These are phyloP conservation scores for Trachymyrmex cornetzi DNA, from an alignment of 1,140 invertebrate species.

Conservation along the genomic window DNA sequence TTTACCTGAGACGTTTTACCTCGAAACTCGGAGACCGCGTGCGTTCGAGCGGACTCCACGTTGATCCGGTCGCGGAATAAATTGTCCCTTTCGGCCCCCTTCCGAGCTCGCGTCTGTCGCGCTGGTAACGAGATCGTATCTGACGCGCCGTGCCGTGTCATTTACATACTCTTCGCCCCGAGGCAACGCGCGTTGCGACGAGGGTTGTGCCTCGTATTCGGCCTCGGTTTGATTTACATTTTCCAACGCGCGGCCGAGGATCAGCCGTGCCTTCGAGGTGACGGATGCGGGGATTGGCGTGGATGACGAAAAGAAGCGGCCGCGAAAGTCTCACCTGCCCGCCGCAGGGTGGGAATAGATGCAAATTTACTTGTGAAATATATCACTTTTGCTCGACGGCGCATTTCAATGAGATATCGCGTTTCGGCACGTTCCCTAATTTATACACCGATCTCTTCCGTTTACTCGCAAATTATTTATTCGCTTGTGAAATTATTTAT, in stretches of 20 bases:
- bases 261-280: constrained; percentile 47
- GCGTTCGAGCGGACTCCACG: not conserved
- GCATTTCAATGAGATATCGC: constrained; percentile 10
- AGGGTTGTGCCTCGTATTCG: constrained; percentile 41
- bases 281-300: constrained; percentile 12
- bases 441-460: not conserved
- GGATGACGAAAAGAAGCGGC: constrained; percentile 24
- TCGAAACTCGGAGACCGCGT: not conserved
- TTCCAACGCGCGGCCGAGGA: constrained; percentile 54
- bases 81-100: constrained; percentile 56
- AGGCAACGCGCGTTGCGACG: constrained; percentile 71
- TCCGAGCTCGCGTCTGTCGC: constrained; percentile 45
- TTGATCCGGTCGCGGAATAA: constrained; percentile 67
- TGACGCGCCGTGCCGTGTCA: constrained; percentile 79
- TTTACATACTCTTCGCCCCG: constrained; percentile 83
- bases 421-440: not conserved
- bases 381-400: constrained; percentile 31
- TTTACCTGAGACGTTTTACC: constrained; percentile 24
- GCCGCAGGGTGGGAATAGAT: constrained; percentile 9
- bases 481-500: not conserved
- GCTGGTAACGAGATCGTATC: constrained; percentile 81
- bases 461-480: constrained; percentile 1
- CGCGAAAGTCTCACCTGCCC: constrained; percentile 47
- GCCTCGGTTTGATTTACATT: constrained; percentile 73
- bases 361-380: constrained; percentile 48